phyloP scores from a whole-genome alignment of 2,888 invertebrate genomes.

The Aspidiotus rigidus region DNA sequence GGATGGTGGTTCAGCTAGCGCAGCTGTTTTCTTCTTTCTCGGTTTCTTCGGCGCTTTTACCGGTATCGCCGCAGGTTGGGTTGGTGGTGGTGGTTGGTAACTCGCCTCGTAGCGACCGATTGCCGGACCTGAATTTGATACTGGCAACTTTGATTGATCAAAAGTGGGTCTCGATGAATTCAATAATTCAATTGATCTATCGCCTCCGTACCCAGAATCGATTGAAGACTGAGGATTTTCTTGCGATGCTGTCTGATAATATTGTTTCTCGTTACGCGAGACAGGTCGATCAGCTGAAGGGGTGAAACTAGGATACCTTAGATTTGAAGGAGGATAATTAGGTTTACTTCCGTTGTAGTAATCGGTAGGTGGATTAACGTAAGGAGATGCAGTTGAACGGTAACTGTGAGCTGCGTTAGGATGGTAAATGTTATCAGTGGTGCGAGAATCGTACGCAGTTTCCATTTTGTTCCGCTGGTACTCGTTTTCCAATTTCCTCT shows the following conservation, averaged over 20 bases:
- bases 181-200: constrained; percentile 17
- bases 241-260: constrained; percentile 5
- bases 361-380: neutral
- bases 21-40: constrained; percentile 33
- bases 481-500: constrained; percentile 3
- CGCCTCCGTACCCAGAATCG: constrained; percentile 9
- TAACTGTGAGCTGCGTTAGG: neutral
- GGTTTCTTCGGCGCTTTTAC: constrained; percentile 16
- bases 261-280: constrained; percentile 19
- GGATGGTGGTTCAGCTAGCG: neutral
- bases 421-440: neutral
- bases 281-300: constrained; percentile 5
- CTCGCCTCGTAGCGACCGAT: constrained; percentile 5
- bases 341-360: constrained; percentile 21
- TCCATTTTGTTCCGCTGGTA: constrained; percentile 7
- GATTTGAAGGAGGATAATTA: constrained; percentile 11
- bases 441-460: neutral
- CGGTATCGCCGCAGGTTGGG: constrained; percentile 5
- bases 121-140: neutral
- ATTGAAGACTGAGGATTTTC: neutral
- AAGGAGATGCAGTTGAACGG: neutral
- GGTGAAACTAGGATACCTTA: constrained; percentile 17
- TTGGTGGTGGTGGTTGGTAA: neutral
- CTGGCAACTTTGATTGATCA: neutral
- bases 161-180: constrained; percentile 5